Evolutionary conservation across 2,888 invertebrate genomes (phyloP).

Genomic region (Nomada flava): DNA sequence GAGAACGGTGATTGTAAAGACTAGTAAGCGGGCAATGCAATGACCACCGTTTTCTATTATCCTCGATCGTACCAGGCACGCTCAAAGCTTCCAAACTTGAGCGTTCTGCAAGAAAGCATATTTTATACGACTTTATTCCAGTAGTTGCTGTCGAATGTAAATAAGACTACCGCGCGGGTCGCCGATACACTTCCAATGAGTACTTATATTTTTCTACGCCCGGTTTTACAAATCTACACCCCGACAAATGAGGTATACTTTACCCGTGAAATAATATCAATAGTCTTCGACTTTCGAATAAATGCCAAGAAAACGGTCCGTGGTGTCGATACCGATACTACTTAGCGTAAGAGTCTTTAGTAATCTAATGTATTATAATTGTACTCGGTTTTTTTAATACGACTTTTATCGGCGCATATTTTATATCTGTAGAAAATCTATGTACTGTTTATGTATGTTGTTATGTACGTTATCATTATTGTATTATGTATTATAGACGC

Average conservation of each 20-base stretch:
- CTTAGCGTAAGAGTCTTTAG: background rate
- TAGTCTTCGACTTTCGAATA: background rate
- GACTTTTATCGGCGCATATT: background rate
- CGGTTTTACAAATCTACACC: slow-evolving; percentile 23
- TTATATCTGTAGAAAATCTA: background rate
- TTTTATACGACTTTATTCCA: slow-evolving; percentile 24
- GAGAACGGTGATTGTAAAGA: slow-evolving; percentile 49
- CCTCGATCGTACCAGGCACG: slow-evolving; percentile 43
- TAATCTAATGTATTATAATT: background rate
- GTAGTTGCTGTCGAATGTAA: slow-evolving; percentile 2
- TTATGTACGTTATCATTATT: background rate
- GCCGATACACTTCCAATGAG: slow-evolving; percentile 15
- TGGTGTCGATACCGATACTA: background rate
- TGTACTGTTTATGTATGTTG: background rate
- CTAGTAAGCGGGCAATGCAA: background rate
- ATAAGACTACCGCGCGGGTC: background rate
- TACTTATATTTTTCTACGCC: slow-evolving; percentile 60
- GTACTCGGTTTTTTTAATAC: background rate
- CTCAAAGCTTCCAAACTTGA: background rate
- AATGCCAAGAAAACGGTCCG: slow-evolving; percentile 9
- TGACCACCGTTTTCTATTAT: background rate
- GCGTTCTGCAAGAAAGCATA: slow-evolving; percentile 6
- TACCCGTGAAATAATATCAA: background rate
- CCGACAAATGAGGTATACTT: background rate
- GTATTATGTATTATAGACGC: background rate